Evolutionary conservation across 1,140 invertebrate genomes (phyloP), one percentile per base, ranked within the genome.

Genomic region (Neodiprion lecontei): DNA sequence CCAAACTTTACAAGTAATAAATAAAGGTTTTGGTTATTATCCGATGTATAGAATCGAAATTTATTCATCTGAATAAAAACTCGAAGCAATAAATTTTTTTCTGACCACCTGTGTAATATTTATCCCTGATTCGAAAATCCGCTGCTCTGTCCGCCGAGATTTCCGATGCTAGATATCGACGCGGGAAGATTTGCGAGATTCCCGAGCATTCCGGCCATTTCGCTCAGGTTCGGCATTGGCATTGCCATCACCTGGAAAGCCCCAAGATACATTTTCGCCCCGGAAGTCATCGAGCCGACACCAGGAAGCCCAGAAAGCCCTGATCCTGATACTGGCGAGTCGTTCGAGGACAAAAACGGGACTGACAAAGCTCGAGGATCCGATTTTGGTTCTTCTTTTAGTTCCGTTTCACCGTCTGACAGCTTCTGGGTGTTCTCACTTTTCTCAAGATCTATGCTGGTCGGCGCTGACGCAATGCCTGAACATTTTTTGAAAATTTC

Each of bases 391-490:
- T 65, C 61, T 3, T 65, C 7, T 4, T 65, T 65, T 65, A 5
- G 2, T 14, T 5, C 61, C 61, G 61, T 5, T 21, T 14, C 17
- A 65, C 12, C 61, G 61, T 65, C 17, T 14, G 61, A 14, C 61
- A 5, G 12, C 17, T 40, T 40, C 28, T 40, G 28, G 28, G 17
- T 21, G 7, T 65, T 7, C 12, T 65, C 2, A 65, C 4, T 21
- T 14, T 14, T 21, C 12, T 14, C 2, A 65, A 65, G 17, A 14
- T 14, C 17, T 7, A 7, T 65, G 65, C 67, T 28, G 67, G n/a
- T 49, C 12, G 50, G 11, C 67, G 65, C 17, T 49, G 49, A 74
- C 69, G 74, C 72, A 76, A 79, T 40, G 70, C 72, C 72, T 79
- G 69, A 40, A 73, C 72, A 78, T 79, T 72, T 72, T 50, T 50